phyloP scores from a whole-genome alignment of 2,797 vertebrate genomes.

The Crenichthys baileyi region DNA sequence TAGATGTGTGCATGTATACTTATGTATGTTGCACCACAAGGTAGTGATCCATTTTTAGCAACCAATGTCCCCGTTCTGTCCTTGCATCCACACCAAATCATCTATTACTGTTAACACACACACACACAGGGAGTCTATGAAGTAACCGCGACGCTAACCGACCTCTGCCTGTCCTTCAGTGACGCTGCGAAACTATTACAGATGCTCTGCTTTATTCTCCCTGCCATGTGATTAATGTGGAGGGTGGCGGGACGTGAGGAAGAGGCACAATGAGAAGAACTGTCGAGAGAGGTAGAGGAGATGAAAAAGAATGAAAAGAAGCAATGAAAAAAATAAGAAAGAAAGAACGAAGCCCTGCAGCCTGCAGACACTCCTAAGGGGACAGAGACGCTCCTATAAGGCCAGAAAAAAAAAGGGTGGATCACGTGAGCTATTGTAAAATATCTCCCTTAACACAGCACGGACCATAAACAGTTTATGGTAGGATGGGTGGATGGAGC shows the following conservation, averaged over 20 bases:
- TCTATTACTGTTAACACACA: constrained; percentile 76
- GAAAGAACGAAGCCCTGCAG: constrained; percentile 25
- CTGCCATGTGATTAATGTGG: constrained; percentile 83
- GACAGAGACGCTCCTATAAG: not conserved
- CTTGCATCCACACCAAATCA: constrained; percentile 74
- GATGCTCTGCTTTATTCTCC: constrained; percentile 81
- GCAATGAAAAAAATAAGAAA: constrained; percentile 19
- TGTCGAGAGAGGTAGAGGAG: constrained; percentile 14
- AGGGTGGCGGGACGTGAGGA: constrained; percentile 75
- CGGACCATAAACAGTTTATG: not conserved
- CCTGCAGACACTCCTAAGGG: constrained; percentile 32
- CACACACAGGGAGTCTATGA: constrained; percentile 28
- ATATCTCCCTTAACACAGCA: constrained; percentile 30
- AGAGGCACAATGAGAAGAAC: constrained; percentile 71
- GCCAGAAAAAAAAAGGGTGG: not conserved
- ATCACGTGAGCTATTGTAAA: constrained; percentile 35
- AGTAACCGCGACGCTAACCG: constrained; percentile 50
- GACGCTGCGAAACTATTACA: constrained; percentile 77
- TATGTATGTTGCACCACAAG: constrained; percentile 51
- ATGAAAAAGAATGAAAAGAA: constrained; percentile 14
- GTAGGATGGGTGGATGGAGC: not conserved
- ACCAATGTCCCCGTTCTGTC: constrained; percentile 78
- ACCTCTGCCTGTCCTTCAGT: constrained; percentile 81
- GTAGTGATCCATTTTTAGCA: constrained; percentile 79
- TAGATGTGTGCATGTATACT: constrained; percentile 2